Conservation (phyloP, 2,113 vertebrate species). For the Microcebus jonahi region DNA sequence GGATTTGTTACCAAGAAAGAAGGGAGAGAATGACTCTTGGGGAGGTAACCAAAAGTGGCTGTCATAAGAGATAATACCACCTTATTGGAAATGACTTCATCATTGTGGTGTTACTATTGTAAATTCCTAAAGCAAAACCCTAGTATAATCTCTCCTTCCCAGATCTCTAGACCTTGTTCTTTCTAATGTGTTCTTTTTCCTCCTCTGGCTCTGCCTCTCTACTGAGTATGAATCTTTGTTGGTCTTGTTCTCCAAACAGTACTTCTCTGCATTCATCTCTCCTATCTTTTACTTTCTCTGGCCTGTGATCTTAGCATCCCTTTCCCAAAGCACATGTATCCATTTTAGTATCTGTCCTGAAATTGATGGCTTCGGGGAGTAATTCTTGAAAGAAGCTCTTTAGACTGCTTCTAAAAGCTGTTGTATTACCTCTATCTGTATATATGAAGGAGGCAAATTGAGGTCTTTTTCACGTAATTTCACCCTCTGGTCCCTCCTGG, state of each 20-base stretch:
- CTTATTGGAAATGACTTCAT: neutral
- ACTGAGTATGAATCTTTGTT: neutral
- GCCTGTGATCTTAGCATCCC: neutral
- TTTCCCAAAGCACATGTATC: conserved; percentile 27
- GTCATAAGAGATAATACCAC: neutral
- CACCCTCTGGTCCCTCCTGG: neutral
- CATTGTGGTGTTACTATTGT: conserved; percentile 8
- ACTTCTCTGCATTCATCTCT: conserved; percentile 1
- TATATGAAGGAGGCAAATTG: neutral
- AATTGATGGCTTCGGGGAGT: neutral
- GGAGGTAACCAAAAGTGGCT: neutral
- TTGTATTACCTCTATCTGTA: neutral
- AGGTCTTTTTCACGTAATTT: conserved; percentile 34
- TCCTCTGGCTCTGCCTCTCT: neutral
- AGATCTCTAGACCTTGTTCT: neutral
- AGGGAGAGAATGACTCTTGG: neutral
- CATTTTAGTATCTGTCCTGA: neutral
- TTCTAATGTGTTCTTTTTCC: conserved; percentile 7
- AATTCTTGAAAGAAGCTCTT: neutral
- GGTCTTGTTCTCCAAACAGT: neutral
- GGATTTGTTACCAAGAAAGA: conserved; percentile 10
- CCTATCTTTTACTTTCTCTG: neutral
- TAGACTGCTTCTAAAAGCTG: neutral
- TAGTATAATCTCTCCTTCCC: neutral
- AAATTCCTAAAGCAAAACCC: conserved; percentile 20